Percentiles rank a stretch among this genome's conserved stretches.
These are phyloP conservation scores for Colostygia pectinataria DNA, from an alignment of 2,888 invertebrate species.

Conservation along the genomic window DNA sequence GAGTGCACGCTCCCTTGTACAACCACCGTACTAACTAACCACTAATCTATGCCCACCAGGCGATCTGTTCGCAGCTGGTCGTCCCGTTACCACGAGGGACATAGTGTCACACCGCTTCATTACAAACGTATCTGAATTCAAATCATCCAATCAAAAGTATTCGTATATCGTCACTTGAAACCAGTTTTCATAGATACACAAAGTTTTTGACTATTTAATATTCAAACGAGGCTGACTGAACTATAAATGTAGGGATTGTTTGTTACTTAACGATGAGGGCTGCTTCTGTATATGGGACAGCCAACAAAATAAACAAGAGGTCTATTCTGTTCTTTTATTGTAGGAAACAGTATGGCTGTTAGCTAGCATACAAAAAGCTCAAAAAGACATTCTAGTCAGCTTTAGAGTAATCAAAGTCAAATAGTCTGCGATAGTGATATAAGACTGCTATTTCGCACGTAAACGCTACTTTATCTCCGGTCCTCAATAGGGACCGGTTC, in stretches of 20 bases:
- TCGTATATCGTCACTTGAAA: conserved; percentile 50
- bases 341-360: not conserved
- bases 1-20: conserved; percentile 26
- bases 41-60: conserved; percentile 24
- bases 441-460: conserved; percentile 38
- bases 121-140: conserved; percentile 42
- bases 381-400: not conserved
- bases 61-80: conserved; percentile 65
- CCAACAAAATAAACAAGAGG: too few relatives aligned
- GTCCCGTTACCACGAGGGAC: conserved; percentile 56
- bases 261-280: conserved; percentile 28
- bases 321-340: not conserved
- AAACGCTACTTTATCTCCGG: conserved; percentile 44
- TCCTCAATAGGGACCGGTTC: conserved; percentile 56
- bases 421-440: conserved; percentile 12
- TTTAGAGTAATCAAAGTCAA: conserved; percentile 6
- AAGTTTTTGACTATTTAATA: conserved; percentile 33
- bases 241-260: too few relatives aligned
- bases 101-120: conserved; percentile 52
- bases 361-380: too few relatives aligned
- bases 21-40: conserved; percentile 26
- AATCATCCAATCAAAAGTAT: conserved; percentile 38
- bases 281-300: conserved; percentile 20
- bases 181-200: conserved; percentile 51
- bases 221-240: too few relatives aligned